Evolutionary conservation across 2,113 vertebrate genomes (phyloP).

Genomic region (Pedionomus torquatus): DNA sequence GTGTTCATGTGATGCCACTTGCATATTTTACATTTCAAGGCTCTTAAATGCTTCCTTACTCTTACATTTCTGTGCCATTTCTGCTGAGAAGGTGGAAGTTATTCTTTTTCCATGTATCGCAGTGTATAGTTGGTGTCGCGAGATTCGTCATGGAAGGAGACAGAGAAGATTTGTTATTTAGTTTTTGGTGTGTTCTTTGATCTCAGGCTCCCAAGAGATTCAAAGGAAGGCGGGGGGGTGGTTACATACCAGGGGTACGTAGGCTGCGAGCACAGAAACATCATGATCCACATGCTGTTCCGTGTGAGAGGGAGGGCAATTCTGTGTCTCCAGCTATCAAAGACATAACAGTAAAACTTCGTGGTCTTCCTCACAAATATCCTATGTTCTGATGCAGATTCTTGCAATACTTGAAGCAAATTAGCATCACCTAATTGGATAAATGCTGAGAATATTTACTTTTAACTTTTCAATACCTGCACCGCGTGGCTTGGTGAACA

Average conservation of each 20-base stretch:
- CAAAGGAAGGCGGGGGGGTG: not conserved
- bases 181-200: not conserved
- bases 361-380: not conserved
- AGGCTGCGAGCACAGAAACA: not conserved
- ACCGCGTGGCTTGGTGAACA: not conserved
- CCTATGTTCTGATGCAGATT: not conserved
- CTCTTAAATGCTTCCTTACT: not conserved
- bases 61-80: not conserved
- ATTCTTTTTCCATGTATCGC: rapidly evolving
- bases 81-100: not conserved
- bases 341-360: not conserved
- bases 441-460: not conserved
- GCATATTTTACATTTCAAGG: not conserved
- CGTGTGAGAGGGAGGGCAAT: not conserved
- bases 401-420: not conserved
- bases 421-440: not conserved
- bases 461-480: not conserved
- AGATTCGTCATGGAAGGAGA: not conserved
- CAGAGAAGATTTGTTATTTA: not conserved
- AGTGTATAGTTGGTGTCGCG: not conserved
- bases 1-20: not conserved
- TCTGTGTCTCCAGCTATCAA: not conserved
- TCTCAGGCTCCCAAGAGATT: not conserved
- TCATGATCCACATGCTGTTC: rapidly evolving
- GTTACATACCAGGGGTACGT: too few relatives aligned